Conservation (phyloP, 2,888 invertebrate species). For the Seladonia tumulorum region DNA sequence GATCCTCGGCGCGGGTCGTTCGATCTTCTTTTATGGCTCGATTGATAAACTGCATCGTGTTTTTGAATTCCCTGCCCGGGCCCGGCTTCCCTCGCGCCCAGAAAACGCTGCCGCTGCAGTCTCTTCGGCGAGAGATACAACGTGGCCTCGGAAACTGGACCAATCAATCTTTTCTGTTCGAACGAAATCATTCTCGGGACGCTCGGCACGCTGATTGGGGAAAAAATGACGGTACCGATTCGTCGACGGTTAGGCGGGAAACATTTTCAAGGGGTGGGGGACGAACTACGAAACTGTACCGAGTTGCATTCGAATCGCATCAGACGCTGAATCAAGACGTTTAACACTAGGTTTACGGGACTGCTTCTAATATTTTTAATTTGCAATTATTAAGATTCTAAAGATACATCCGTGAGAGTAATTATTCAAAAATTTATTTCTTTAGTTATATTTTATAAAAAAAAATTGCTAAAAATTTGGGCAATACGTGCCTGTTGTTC, state of each 20-base stretch:
- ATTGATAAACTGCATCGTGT: slow-evolving; percentile 16
- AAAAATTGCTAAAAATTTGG: too few relatives aligned
- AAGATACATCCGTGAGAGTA: too few relatives aligned
- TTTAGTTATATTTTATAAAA: too few relatives aligned
- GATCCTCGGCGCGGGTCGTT: background rate
- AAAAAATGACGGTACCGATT: background rate
- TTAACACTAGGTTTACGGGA: too few relatives aligned
- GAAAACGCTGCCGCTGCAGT: background rate
- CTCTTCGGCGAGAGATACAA: slow-evolving; percentile 12
- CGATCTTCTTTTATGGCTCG: slow-evolving; percentile 36
- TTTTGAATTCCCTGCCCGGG: slow-evolving; percentile 6
- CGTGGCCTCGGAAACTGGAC: background rate
- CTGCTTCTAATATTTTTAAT: too few relatives aligned
- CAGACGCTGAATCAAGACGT: slow-evolving; percentile 41
- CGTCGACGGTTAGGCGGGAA: background rate
- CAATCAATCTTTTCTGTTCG: background rate
- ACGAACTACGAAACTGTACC: slow-evolving; percentile 15
- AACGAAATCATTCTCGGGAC: background rate
- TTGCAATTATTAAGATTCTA: too few relatives aligned
- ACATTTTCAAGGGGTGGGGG: slow-evolving; percentile 9
- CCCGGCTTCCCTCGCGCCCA: background rate
- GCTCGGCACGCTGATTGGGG: background rate
- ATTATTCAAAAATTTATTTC: too few relatives aligned
- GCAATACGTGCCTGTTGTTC: too few relatives aligned
- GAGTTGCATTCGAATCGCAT: slow-evolving; percentile 27